Evolutionary conservation across 2,113 vertebrate genomes (phyloP), one percentile per base, ranked within the genome.

Genomic region (Pedetes capensis): DNA sequence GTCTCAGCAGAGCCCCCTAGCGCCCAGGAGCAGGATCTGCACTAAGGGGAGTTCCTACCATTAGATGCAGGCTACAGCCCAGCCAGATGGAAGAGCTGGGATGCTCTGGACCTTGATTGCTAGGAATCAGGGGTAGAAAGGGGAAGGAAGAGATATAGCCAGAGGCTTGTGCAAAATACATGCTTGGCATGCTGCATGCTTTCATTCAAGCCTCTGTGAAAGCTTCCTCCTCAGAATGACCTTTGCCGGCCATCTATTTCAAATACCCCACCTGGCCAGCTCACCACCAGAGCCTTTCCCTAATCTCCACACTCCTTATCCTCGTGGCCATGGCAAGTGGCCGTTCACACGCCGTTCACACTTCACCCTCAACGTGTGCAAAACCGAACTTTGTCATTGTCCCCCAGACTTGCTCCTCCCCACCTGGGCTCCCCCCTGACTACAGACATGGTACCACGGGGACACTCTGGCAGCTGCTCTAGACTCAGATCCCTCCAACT

Each of bases 81-180:
- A 34, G 11, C 20, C 9, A 23, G 22, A 42, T 27, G 49, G 11
- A 47, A 47, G n/a, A 55, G 10, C 25, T 25, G 47, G 76, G 76
- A 32, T 3, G 14, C 8, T 68, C 61, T 42, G 1, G 39, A 1
- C 3, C 51, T 5, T 2, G 8, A 44, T 71, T n/a, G n/a, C n/a
- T n/a, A 22, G 16, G 27, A n/a, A 51, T 63, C 10, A 27, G 14
- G 2, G 2, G 20, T 29, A 3, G 17, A 2, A 29, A 12, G 14
- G 7, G 32, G n/a, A 47, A 64, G 8, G 29, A 49, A 23, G 10
- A n/a, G n/a, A n/a, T n/a, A n/a, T n/a, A 37, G 17, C 34, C 44
- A 37, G 66, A 0, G 49, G 29, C 51, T 25, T 8, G 0, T 42
- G 16, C 14, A 44, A 93, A 68, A 49, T 47, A 49, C 47, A 37